These are phyloP conservation scores for Laterallus jamaicensis DNA, from an alignment of 2,113 vertebrate genomes.

Conservation along the genomic window DNA sequence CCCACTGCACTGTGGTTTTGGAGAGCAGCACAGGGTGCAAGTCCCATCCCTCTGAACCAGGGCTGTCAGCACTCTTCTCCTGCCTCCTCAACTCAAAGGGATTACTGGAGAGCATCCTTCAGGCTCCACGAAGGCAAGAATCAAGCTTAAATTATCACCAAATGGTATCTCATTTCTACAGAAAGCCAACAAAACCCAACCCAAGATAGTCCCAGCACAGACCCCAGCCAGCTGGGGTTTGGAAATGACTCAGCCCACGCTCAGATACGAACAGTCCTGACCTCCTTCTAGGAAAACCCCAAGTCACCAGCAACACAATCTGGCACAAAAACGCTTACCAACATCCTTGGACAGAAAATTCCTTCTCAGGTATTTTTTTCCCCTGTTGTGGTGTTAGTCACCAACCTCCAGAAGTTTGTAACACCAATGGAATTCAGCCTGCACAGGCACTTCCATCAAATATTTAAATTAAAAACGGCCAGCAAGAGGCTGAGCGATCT, in stretches of 20 bases:
- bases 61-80: background rate
- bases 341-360: background rate
- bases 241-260: background rate
- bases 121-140: background rate
- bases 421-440: background rate
- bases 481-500: background rate
- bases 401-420: background rate
- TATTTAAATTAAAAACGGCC: background rate
- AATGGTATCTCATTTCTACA: background rate
- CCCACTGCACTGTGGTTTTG: rapidly evolving
- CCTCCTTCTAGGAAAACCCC: background rate
- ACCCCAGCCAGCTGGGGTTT: background rate
- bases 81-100: background rate
- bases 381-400: background rate
- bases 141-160: rapidly evolving
- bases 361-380: background rate
- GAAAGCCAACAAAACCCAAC: background rate
- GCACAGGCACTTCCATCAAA: background rate
- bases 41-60: no score
- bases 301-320: background rate
- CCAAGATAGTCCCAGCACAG: rapidly evolving
- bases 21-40: background rate
- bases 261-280: background rate
- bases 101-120: background rate
- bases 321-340: background rate